A percentile compares a stretch with the other conserved stretches of the same genome.
These are phyloP conservation scores for Listronotus bonariensis DNA, from an alignment of 1,140 invertebrate species.

Conservation along the genomic window DNA sequence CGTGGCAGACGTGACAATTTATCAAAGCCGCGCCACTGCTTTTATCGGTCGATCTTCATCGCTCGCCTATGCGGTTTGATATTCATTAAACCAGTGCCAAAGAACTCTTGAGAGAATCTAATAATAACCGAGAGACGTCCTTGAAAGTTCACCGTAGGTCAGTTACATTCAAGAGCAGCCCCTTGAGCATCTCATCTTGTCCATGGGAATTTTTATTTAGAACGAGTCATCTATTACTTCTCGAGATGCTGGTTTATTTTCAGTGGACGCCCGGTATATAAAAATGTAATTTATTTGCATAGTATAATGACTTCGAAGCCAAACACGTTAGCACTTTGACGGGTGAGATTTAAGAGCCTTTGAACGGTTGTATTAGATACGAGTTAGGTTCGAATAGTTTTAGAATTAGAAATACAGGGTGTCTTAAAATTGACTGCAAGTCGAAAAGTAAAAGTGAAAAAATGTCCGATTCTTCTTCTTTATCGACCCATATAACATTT, in stretches of 20 bases:
- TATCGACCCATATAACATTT: too few species aligned
- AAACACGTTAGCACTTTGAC: constrained; percentile 21
- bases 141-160: constrained; percentile 41
- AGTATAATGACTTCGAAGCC: constrained; percentile 17
- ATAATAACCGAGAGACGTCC: constrained; percentile 35
- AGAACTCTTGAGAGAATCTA: constrained; percentile 21
- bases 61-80: constrained; percentile 31
- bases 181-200: constrained; percentile 11
- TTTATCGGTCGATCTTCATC: constrained; percentile 20
- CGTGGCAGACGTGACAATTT: constrained; percentile 17
- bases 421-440: too few species aligned
- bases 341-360: too few species aligned
- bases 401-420: too few species aligned
- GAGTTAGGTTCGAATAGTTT: too few species aligned
- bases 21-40: constrained; percentile 26
- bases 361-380: too few species aligned
- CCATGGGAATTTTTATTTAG: constrained; percentile 18
- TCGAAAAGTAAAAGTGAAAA: too few species aligned
- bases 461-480: too few species aligned
- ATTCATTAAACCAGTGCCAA: constrained; percentile 33
- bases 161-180: constrained; percentile 32
- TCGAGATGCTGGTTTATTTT: not conserved
- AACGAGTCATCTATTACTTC: constrained; percentile 4
- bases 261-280: constrained; percentile 8
- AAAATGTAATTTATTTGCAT: constrained; percentile 26